Evolutionary conservation across 2,888 invertebrate genomes (phyloP).

Genomic region (Pegoplata infirma): DNA sequence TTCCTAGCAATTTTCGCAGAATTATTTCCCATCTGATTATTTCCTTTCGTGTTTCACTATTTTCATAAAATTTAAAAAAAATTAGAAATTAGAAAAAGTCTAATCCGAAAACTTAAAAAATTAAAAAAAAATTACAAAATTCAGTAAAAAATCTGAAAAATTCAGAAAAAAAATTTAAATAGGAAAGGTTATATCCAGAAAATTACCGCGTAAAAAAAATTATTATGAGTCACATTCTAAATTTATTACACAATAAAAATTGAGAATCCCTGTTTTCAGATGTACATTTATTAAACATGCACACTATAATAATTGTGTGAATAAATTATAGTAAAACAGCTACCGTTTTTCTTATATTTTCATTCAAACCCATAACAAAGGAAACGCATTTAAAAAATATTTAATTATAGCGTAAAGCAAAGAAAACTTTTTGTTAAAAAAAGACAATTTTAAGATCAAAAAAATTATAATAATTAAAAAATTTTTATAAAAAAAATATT

Average conservation of each 20-base stretch:
- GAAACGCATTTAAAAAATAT: slow-evolving; percentile 23
- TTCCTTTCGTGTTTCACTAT: too few relatives aligned
- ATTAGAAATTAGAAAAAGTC: too few relatives aligned
- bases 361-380: slow-evolving; percentile 11
- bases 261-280: slow-evolving; percentile 23
- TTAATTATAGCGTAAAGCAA: neutral
- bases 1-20: too few relatives aligned
- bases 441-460: neutral
- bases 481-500: neutral
- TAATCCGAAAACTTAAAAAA: too few relatives aligned
- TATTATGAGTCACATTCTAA: neutral
- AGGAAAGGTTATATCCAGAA: too few relatives aligned
- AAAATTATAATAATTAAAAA: neutral
- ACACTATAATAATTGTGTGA: slow-evolving; percentile 28
- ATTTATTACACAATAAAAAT: neutral
- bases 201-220: too few relatives aligned
- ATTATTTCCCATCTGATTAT: too few relatives aligned
- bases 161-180: too few relatives aligned
- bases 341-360: neutral
- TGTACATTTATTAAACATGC: slow-evolving; percentile 12
- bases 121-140: too few relatives aligned
- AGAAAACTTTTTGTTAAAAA: neutral
- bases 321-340: slow-evolving; percentile 36
- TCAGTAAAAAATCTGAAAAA: too few relatives aligned
- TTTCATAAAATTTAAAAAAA: too few relatives aligned